phyloP scores from a whole-genome alignment of 2,888 invertebrate species.

The Drosophila paracracens region DNA sequence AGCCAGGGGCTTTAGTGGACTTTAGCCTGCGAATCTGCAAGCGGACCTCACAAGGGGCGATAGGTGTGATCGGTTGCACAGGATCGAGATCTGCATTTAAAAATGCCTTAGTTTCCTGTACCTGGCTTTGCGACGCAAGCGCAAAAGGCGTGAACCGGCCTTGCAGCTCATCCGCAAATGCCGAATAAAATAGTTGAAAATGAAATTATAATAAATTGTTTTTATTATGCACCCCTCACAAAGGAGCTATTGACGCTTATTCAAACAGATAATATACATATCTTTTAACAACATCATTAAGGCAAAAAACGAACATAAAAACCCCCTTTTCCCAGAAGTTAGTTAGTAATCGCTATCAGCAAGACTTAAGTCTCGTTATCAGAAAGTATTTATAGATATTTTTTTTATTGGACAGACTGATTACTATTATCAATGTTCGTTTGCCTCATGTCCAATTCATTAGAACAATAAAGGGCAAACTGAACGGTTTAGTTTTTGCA shows the following conservation, averaged over 20 bases:
- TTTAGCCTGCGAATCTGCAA: too few species aligned
- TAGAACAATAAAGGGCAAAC: conserved; percentile 9
- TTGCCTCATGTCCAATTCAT: neutral
- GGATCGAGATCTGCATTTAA: too few species aligned
- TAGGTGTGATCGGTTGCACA: too few species aligned
- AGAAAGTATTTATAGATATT: neutral
- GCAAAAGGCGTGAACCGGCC: too few species aligned
- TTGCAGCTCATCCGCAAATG: too few species aligned
- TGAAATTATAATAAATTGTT: neutral
- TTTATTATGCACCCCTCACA: neutral
- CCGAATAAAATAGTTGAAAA: neutral
- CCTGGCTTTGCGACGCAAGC: too few species aligned
- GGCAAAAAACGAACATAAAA: neutral
- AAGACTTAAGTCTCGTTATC: conserved; percentile 10
- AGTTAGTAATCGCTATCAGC: neutral
- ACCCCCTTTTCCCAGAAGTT: conserved; percentile 5
- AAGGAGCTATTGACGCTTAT: neutral
- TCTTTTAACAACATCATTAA: neutral
- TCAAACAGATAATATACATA: neutral
- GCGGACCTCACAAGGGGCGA: too few species aligned
- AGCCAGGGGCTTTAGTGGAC: too few species aligned
- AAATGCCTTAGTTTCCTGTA: too few species aligned
- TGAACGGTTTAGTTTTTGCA: neutral
- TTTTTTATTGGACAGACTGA: neutral
- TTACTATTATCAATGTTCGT: conserved; percentile 5